Evolutionary conservation across 2,797 vertebrate species (phyloP).

Genomic region (Brachymystax lenok): DNA sequence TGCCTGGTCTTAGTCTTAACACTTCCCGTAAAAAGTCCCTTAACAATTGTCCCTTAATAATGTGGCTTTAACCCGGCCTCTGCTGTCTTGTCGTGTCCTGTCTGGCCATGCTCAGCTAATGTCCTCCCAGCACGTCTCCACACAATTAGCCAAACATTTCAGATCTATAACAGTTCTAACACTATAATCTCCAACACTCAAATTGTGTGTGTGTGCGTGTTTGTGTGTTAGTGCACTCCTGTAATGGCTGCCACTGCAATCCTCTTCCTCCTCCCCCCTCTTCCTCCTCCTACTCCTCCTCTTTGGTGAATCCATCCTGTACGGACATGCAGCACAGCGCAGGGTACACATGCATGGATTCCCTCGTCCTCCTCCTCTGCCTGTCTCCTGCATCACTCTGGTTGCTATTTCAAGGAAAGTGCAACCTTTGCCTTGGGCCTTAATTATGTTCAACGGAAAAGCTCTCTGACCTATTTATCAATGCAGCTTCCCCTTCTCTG

Average conservation of each 20-base stretch:
- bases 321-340: constrained; percentile 58
- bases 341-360: constrained; percentile 53
- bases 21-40: not conserved
- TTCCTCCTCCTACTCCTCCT: constrained; percentile 26
- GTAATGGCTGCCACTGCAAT: constrained; percentile 4
- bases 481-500: constrained; percentile 72
- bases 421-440: constrained; percentile 84
- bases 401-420: constrained; percentile 80
- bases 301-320: constrained; percentile 49
- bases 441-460: constrained; percentile 86
- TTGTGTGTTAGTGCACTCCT: not conserved
- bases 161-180: not conserved
- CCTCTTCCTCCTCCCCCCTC: constrained; percentile 17
- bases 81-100: not conserved
- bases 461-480: constrained; percentile 86
- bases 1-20: constrained; percentile 9
- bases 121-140: not conserved
- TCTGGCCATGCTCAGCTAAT: not conserved
- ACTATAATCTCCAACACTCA: not conserved
- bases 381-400: constrained; percentile 68
- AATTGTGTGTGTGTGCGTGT: not conserved
- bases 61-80: not conserved
- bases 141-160: not conserved
- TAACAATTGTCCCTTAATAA: not conserved
- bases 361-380: constrained; percentile 49